These are phyloP conservation scores for Platysteira castanea DNA, from an alignment of 2,113 vertebrate species.

Conservation along the genomic window DNA sequence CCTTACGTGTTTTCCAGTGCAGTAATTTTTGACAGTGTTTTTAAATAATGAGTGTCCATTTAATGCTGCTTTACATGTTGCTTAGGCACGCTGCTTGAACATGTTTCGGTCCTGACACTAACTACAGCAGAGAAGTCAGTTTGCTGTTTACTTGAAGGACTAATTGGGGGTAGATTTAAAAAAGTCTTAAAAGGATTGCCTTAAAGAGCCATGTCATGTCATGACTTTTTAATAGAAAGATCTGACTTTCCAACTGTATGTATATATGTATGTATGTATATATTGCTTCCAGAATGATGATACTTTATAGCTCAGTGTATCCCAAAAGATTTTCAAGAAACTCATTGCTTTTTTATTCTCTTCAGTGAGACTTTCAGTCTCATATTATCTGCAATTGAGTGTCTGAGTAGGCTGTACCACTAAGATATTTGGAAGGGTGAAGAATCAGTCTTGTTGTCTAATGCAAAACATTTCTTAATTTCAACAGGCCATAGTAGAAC, in stretches of 20 bases:
- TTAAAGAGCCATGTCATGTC: background rate
- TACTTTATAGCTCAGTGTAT: background rate
- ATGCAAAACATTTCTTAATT: background rate
- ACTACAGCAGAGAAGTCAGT: background rate
- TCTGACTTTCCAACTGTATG: background rate
- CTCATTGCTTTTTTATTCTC: background rate
- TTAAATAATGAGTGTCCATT: background rate
- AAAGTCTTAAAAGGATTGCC: background rate
- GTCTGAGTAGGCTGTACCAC: background rate
- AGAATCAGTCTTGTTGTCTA: background rate
- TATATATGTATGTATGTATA: background rate
- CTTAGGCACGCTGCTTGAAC: background rate
- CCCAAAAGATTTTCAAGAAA: background rate
- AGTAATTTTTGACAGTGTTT: background rate
- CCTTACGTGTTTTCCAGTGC: rapidly evolving
- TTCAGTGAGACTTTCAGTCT: background rate
- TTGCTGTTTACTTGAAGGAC: background rate
- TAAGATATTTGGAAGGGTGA: background rate
- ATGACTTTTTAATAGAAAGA: background rate
- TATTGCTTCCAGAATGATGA: background rate
- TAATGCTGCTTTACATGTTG: background rate
- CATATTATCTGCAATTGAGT: background rate
- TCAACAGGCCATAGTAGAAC: background rate
- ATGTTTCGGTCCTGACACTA: background rate
- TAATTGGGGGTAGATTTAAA: background rate